Conservation (phyloP, 2,113 vertebrate species). For the Carollia perspicillata region DNA sequence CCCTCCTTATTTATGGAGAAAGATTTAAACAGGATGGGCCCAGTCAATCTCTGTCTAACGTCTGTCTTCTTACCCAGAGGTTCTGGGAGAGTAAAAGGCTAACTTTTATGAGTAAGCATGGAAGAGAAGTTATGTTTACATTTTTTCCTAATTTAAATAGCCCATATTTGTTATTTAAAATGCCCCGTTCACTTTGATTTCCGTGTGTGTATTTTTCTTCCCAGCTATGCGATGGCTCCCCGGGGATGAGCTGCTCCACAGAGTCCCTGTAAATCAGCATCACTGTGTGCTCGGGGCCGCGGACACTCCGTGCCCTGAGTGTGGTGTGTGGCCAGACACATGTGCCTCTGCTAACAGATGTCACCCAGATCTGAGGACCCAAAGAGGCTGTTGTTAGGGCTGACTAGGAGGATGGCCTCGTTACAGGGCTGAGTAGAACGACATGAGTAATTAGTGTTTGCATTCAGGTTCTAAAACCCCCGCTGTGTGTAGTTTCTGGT, state of each 20-base stretch:
- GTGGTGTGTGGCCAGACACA: neutral
- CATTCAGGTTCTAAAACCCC: neutral
- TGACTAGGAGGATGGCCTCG: neutral
- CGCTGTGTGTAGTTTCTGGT: neutral
- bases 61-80: neutral
- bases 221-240: neutral
- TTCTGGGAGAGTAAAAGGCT: neutral
- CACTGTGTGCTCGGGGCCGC: neutral
- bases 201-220: neutral
- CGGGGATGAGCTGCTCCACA: neutral
- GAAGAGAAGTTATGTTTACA: neutral
- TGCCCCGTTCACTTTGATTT: neutral
- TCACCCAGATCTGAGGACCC: neutral
- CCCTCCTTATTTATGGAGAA: neutral
- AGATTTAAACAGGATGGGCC: neutral
- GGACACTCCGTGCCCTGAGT: neutral
- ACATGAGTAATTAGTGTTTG: neutral
- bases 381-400: neutral
- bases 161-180: slow-evolving; percentile 4
- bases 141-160: neutral
- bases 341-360: neutral
- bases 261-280: neutral
- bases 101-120: neutral
- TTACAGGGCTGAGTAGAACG: neutral
- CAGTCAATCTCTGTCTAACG: neutral